phyloP scores from a whole-genome alignment of 2,888 invertebrate species.

The Malthinus seriepunctatus region DNA sequence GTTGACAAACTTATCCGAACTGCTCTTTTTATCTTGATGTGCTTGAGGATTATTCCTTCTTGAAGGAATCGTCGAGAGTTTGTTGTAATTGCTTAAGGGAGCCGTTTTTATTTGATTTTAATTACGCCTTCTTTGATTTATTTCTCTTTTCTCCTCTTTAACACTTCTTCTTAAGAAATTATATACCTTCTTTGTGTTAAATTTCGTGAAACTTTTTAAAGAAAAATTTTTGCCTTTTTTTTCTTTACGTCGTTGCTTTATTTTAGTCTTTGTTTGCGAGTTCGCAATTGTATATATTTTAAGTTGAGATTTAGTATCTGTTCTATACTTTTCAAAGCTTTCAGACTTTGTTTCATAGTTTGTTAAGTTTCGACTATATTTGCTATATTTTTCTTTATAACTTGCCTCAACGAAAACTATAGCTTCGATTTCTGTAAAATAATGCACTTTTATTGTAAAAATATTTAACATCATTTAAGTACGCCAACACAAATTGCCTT shows the following conservation, averaged over 20 bases:
- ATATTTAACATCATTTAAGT: background rate
- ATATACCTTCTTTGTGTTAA: background rate
- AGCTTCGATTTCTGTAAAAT: conserved; percentile 10
- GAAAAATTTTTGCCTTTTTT: background rate
- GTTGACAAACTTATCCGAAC: conserved; percentile 14
- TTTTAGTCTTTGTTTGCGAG: conserved; percentile 9
- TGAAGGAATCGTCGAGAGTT: conserved; percentile 14
- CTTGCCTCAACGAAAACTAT: too few relatives aligned
- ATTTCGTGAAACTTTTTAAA: background rate
- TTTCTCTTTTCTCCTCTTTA: background rate
- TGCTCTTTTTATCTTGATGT: conserved; percentile 10
- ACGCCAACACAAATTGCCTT: background rate
- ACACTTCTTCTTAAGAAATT: background rate
- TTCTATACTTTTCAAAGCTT: conserved; percentile 15
- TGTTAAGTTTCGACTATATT: conserved; percentile 5
- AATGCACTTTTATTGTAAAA: background rate
- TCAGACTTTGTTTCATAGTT: conserved; percentile 21
- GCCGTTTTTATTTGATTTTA: conserved; percentile 25
- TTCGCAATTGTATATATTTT: conserved; percentile 12
- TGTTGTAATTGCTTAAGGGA: conserved; percentile 27
- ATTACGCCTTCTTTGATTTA: background rate
- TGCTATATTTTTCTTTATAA: too few relatives aligned
- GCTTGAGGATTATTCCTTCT: conserved; percentile 19
- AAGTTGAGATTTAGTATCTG: conserved; percentile 8
- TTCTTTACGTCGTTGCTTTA: conserved; percentile 5